Evolutionary conservation across 1,140 invertebrate species (phyloP), one percentile per base, ranked within the genome.

Genomic region (Gonatopus flavifemur): DNA sequence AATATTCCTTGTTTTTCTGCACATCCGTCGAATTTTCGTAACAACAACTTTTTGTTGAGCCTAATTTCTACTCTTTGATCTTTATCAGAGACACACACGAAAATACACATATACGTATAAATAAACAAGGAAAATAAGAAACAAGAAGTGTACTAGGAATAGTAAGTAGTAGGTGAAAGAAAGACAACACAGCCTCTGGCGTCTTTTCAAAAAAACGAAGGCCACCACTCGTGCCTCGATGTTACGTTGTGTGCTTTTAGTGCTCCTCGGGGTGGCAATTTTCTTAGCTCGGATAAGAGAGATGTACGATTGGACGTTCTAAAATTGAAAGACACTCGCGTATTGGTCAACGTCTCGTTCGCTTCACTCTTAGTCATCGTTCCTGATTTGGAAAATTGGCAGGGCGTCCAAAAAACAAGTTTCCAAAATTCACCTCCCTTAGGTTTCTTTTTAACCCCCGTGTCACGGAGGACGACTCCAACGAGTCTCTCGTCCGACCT

Each of bases 381-480:
- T 57, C 57, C 52, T 45, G 37, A 65, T 66, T 68, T 68, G 66
- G 66, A 60, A 62, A 67, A 60, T 64, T 68, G 66, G 66, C 59
- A 18, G 20, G 32, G 15, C 55, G 56, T 64, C 66, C 63, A 65
- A n/a, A n/a, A n/a, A n/a, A n/a, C n/a, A n/a, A n/a, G 65, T 62
- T 60, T 57, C 59, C 51, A 57, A 61, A 57, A 62, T 49, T 45
- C 63, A 54, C n/a, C 40, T 43, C 28, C 31, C 22, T 15, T 31
- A 32, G 32, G 28, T 49, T 41, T 22, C 22, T 33, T 46, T n/a
- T n/a, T n/a, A n/a, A n/a, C n/a, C n/a, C n/a, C n/a, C n/a, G n/a
- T n/a, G n/a, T n/a, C n/a, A n/a, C n/a, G n/a, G n/a, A n/a, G n/a
- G n/a, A n/a, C n/a, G n/a, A n/a, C n/a, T n/a, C n/a, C n/a, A n/a